These are phyloP conservation scores for Allobates femoralis DNA, from an alignment of 2,797 vertebrate species.

Conservation along the genomic window DNA sequence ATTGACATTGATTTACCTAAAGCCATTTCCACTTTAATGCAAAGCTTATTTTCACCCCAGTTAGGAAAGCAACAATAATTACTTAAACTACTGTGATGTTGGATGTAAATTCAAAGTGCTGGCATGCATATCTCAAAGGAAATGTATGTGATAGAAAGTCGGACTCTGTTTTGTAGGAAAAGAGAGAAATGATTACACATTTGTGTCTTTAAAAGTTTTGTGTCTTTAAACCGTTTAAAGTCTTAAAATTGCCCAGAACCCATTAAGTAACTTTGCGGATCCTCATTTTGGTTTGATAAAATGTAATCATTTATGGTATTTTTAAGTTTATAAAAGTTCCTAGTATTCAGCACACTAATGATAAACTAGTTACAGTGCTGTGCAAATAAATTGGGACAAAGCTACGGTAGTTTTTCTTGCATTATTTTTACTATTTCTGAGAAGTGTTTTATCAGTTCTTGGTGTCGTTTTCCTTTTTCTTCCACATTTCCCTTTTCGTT, in stretches of 20 bases:
- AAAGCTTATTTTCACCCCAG: conserved; percentile 56
- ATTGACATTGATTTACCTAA: conserved; percentile 68
- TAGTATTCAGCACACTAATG: not conserved
- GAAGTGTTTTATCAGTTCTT: too few relatives aligned
- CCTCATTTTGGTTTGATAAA: not conserved
- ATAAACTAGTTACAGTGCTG: not conserved
- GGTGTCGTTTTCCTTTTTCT: too few relatives aligned
- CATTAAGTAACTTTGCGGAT: not conserved
- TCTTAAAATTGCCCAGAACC: not conserved
- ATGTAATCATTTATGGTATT: not conserved
- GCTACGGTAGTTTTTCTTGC: too few relatives aligned
- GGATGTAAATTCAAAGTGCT: conserved; percentile 33
- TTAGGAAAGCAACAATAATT: conserved; percentile 46
- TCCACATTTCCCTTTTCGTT: too few relatives aligned
- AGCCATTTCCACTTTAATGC: conserved; percentile 57
- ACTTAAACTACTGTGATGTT: conserved; percentile 42
- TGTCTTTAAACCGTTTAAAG: conserved; percentile 5
- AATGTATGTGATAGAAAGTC: not conserved
- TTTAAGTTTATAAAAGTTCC: not conserved
- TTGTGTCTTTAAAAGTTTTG: not conserved
- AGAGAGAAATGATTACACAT: not conserved
- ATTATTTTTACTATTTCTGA: too few relatives aligned
- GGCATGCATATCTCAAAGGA: conserved; percentile 10
- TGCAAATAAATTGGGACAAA: too few relatives aligned
- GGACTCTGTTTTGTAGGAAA: not conserved